Conservation (phyloP, 2,797 vertebrate genomes). For the Mergus octosetaceus region DNA sequence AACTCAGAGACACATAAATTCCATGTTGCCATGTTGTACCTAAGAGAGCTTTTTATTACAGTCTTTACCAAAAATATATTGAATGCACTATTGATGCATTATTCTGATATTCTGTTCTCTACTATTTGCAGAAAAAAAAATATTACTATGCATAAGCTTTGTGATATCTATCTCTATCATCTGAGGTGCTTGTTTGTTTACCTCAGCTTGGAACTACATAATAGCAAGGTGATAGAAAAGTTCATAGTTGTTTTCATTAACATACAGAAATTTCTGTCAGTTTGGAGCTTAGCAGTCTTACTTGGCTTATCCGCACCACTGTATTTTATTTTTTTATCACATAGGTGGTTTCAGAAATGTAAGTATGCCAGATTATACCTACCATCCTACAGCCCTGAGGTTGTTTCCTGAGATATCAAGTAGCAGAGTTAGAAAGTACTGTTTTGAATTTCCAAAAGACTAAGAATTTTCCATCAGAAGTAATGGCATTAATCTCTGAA, state of each 20-base stretch:
- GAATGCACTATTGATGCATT: neutral
- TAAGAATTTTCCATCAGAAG: rapidly evolving
- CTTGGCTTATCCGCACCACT: neutral
- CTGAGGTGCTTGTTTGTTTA: neutral
- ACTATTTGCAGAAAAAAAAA: neutral
- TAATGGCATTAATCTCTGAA: neutral
- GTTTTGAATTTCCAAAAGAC: neutral
- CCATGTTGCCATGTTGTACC: neutral
- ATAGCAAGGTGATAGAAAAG: neutral
- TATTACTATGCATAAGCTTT: neutral
- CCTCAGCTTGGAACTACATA: neutral
- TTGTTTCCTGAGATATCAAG: neutral
- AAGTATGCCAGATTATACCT: neutral
- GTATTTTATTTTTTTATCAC: neutral
- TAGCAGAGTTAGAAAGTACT: neutral
- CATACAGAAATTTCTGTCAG: neutral
- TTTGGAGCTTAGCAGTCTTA: neutral
- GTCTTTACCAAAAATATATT: neutral
- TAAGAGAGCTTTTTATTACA: neutral
- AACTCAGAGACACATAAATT: neutral
- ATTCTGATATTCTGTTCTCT: neutral
- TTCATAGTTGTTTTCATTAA: neutral
- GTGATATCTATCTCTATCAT: neutral
- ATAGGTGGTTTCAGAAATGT: neutral
- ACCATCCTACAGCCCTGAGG: neutral